phyloP scores from a whole-genome alignment of 2,888 invertebrate species.

The Hypsopygia costalis region DNA sequence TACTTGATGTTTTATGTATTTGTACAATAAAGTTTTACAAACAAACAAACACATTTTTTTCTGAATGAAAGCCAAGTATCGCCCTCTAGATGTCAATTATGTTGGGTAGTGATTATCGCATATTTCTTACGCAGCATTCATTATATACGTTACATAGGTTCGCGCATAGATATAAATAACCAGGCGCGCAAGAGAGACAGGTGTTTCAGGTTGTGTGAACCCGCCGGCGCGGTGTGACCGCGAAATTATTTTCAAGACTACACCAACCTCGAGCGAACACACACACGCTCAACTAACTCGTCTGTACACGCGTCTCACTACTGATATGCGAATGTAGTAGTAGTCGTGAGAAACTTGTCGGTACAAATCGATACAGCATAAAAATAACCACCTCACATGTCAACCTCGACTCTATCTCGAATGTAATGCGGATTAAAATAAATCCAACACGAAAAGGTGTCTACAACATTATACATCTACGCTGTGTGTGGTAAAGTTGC shows the following conservation, averaged over 20 bases:
- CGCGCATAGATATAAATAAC: conserved; percentile 76
- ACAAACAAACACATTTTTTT: no score
- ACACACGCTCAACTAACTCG: conserved; percentile 37
- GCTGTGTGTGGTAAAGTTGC: conserved; percentile 71
- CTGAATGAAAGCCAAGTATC: conserved; percentile 20
- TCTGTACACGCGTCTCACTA: conserved; percentile 68
- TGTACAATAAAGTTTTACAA: no score
- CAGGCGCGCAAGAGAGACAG: conserved; percentile 76
- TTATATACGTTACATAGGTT: conserved; percentile 56
- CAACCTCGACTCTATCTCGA: conserved; percentile 40
- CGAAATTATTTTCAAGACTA: conserved; percentile 81
- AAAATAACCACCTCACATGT: conserved; percentile 19
- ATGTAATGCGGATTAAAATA: conserved; percentile 28
- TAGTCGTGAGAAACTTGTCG: conserved; percentile 77
- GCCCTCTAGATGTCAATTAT: conserved; percentile 29
- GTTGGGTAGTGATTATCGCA: conserved; percentile 36
- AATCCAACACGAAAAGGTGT: conserved; percentile 40
- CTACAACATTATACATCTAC: conserved; percentile 37
- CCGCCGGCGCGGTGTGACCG: conserved; percentile 74
- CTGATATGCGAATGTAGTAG: conserved; percentile 58
- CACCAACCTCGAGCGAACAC: conserved; percentile 66
- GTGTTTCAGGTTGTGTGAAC: conserved; percentile 77
- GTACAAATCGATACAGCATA: conserved; percentile 41
- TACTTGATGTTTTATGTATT: no score
- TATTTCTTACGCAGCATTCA: conserved; percentile 18